Base-by-base conservation (phyloP, 1,140 invertebrate species). In the Brachionus angularis region DNA sequence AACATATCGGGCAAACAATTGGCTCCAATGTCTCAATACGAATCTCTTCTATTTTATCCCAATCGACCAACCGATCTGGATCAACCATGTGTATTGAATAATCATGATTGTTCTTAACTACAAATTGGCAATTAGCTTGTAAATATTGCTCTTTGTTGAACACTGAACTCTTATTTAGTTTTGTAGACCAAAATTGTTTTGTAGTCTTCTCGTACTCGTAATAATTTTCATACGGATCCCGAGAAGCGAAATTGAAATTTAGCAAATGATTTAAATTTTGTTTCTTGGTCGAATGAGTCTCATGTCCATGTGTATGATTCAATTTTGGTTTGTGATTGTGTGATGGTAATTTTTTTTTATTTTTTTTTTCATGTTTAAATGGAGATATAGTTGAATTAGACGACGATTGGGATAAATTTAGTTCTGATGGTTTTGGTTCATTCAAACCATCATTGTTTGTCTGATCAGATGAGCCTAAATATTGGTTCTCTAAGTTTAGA, bases 61-160 rank as follows among this genome's bases (percentile, higher is more conserved):
- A 98, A 77, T 93, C 88, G 27, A 97, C 89, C 21, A 95, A 84
- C 39, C 86, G 82, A 84, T 97, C 93, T 49, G 93, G 91, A 83
- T 93, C 87, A 72, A 85, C 83, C 72, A 88, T 79, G 82, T 91
- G 88, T 71, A 85, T 83, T 55, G 85, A 84, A 80, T 90, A 93
- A 82, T 91, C 89, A 72, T 86, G 88, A 77, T 84, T 84, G 74
- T 86, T 83, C 78, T 87, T 87, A 42, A 96, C 91, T 76, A 96
- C 86, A 86, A 96, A 97, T 80, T 96, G 93, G 81, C 91, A 96
- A 84, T 93, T 93, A 34, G 91, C 91, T 83, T 94, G 91, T 34
- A 96, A 82, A 80, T 91, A 96, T 76, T 92, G 88, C 79, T 96
- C 90, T 79, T 93, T 92, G 80, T 88, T 31, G 67, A 58, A 76